Percentiles rank a stretch among this genome's conserved stretches.
These are phyloP conservation scores for Galeopterus variegatus DNA, from an alignment of 2,113 vertebrate species.

Conservation along the genomic window DNA sequence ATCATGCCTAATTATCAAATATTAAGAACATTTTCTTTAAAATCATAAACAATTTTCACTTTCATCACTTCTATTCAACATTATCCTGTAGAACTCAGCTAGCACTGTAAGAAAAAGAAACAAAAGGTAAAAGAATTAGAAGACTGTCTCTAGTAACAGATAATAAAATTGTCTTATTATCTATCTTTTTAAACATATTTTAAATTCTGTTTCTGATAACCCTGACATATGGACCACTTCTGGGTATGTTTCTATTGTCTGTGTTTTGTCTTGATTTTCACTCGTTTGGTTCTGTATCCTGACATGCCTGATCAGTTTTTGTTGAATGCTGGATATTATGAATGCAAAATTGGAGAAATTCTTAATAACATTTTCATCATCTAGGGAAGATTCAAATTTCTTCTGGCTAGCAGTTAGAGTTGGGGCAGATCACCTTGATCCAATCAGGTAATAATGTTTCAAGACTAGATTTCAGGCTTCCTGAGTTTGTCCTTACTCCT, in stretches of 20 bases:
- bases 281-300: not conserved
- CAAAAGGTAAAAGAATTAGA: not conserved
- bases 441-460: not conserved
- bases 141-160: not conserved
- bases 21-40: not conserved
- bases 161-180: not conserved
- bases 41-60: not conserved
- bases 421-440: not conserved
- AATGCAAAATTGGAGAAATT: not conserved
- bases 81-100: not conserved
- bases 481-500: not conserved
- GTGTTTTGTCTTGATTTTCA: slow-evolving; percentile 11
- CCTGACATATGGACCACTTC: not conserved
- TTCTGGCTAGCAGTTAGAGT: not conserved
- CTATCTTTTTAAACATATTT: not conserved
- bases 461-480: not conserved
- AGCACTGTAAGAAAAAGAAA: not conserved
- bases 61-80: not conserved
- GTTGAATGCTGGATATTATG: not conserved
- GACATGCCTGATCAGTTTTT: not conserved
- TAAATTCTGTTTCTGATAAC: slow-evolving; percentile 26
- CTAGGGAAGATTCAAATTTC: not conserved
- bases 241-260: not conserved
- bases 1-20: not conserved
- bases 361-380: not conserved